Evolutionary conservation across 2,888 invertebrate species (phyloP).

Genomic region (Brachypalpus laphriformis): DNA sequence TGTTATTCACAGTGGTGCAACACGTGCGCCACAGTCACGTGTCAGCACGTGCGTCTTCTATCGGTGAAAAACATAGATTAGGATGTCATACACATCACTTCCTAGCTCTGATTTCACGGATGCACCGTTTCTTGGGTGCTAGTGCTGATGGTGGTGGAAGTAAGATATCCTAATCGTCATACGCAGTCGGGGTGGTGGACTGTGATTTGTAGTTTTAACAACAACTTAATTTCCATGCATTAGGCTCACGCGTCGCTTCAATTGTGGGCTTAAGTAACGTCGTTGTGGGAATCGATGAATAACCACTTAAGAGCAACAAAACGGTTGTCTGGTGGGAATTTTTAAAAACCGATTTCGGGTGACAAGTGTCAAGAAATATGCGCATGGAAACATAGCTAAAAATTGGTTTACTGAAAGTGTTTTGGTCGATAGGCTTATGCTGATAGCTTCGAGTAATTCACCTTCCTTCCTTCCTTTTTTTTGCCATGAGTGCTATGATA

Average conservation of each 20-base stretch:
- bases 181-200: constrained; percentile 46
- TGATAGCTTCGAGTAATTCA: too few species aligned
- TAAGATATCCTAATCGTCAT: constrained; percentile 31
- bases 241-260: constrained; percentile 61
- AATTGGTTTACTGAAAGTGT: not conserved
- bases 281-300: constrained; percentile 50
- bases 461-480: too few species aligned
- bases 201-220: constrained; percentile 71
- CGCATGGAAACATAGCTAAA: not conserved
- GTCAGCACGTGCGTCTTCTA: constrained; percentile 74
- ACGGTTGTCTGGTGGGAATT: constrained; percentile 24
- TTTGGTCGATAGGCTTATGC: not conserved
- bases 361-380: constrained; percentile 40
- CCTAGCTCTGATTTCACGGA: constrained; percentile 70
- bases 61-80: constrained; percentile 75
- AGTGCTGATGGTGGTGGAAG: constrained; percentile 6
- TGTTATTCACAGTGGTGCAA: constrained; percentile 75
- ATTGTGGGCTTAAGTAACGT: constrained; percentile 63
- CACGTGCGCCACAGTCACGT: constrained; percentile 75
- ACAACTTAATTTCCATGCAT: constrained; percentile 71
- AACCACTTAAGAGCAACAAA: constrained; percentile 42
- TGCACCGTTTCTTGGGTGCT: constrained; percentile 24
- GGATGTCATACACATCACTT: constrained; percentile 75
- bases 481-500: too few species aligned
- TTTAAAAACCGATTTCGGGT: constrained; percentile 24